Base-by-base conservation (phyloP, 2,797 vertebrate species). In the Sebastiscus albofasciatus region DNA sequence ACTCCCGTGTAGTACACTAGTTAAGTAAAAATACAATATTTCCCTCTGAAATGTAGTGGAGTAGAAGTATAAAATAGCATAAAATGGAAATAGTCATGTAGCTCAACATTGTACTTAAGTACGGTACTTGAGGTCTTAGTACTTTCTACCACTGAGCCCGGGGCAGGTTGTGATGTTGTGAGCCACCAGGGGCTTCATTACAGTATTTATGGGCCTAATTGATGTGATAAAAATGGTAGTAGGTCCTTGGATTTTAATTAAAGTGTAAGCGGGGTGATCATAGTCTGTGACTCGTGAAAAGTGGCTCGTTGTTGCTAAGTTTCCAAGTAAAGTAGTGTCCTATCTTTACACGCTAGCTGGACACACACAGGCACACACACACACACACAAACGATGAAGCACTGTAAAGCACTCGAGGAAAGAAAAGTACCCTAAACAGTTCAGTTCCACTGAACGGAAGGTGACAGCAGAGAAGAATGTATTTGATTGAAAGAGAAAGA, bases 211-310 rank as follows among this genome's bases (percentile, higher is more conserved):
- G 80, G 81, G 85, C 67, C 69, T 84, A 85, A 91, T 85, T 90
- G 83, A 81, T 89, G 76, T 79, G 75, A 77, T 80, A 71, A 87
- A 90, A 87, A 46, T 81, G 16, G 58, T 20, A 82, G 68, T 64
- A 80, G 79, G 83, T 92, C 66, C 83, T 87, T 89, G 67, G 77
- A 79, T 92, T 90, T 91, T 87, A 88, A 93, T 92, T 88, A 89
- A 89, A 90, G 82, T 87, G 71, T 82, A 60, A 81, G 65, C 54
- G 76, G 60, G 64, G 59, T 68, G 62, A 80, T 81, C 73, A 75
- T 77, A 70, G 29, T 39, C 61, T 65, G 10, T 14, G 58, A 86
- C 39, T 76, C 3, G 42, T 39, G 13, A 56, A 58, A 77, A 34
- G 27, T 67, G 68, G 74, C 55, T 85, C 72, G 82, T 80, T 81